Percentiles rank a stretch among this genome's conserved stretches.
phyloP scores from a whole-genome alignment of 2,888 invertebrate genomes.

The Tipula unca region DNA sequence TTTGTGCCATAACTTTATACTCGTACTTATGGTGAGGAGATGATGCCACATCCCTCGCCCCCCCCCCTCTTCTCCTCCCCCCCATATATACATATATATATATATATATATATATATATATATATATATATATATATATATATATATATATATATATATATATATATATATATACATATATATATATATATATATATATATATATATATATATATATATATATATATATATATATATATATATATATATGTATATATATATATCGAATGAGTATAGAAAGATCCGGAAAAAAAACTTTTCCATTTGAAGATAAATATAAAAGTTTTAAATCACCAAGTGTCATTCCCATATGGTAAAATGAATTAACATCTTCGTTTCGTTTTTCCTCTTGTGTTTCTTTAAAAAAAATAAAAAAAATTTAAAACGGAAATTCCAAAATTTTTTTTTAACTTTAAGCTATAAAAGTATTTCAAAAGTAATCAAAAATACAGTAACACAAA shows the following conservation, averaged over 20 bases:
- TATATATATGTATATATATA: background rate
- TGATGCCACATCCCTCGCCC: background rate
- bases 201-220: too few species aligned
- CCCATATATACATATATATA: too few species aligned
- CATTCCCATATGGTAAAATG: constrained; percentile 14
- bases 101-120: too few species aligned
- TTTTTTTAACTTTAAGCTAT: background rate
- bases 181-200: too few species aligned
- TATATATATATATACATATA: too few species aligned
- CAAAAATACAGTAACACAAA: background rate
- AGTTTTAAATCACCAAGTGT: constrained; percentile 4
- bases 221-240: too few species aligned
- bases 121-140: too few species aligned
- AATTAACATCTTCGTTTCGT: constrained; percentile 2
- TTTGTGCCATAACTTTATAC: background rate
- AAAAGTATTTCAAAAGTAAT: constrained; percentile 8
- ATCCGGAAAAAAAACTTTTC: background rate
- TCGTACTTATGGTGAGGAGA: background rate
- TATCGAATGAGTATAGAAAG: background rate
- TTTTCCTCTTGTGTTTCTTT: background rate
- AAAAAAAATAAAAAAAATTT: background rate
- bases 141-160: too few species aligned
- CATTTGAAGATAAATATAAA: background rate
- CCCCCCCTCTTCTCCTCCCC: too few species aligned
- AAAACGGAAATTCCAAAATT: background rate